Percentiles rank a stretch among this genome's conserved stretches.
Conservation (phyloP, 2,113 vertebrate genomes). For the Barbus barbus region DNA sequence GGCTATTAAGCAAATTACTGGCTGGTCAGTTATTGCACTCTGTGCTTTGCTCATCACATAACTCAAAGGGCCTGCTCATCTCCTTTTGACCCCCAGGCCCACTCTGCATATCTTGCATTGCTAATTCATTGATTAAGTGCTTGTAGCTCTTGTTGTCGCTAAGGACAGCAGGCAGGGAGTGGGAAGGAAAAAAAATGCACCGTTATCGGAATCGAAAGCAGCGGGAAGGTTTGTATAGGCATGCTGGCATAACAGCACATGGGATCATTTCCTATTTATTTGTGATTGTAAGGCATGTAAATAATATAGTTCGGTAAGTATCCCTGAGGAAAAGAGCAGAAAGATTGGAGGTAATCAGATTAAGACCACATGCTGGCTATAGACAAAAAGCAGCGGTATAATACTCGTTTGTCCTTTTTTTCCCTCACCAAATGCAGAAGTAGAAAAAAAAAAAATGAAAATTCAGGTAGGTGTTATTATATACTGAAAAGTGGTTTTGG, state of each 20-base stretch:
- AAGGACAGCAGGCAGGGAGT: conserved; percentile 29
- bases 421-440: background rate
- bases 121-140: conserved; percentile 59
- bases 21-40: conserved; percentile 44
- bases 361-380: conserved; percentile 20
- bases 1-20: conserved; percentile 57
- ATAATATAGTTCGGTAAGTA: background rate
- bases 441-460: conserved; percentile 14
- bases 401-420: background rate
- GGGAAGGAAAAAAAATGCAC: background rate
- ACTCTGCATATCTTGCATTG: conserved; percentile 27
- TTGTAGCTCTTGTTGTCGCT: conserved; percentile 34
- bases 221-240: conserved; percentile 8
- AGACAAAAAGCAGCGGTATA: background rate
- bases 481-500: background rate
- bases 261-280: conserved; percentile 8
- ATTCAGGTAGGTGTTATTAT: conserved; percentile 7
- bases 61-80: conserved; percentile 31
- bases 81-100: conserved; percentile 33
- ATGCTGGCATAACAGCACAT: background rate
- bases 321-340: background rate
- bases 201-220: conserved; percentile 7
- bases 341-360: conserved; percentile 25
- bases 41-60: conserved; percentile 35
- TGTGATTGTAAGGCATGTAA: conserved; percentile 33